These are phyloP conservation scores for Drosophila orosa DNA, from an alignment of 1,140 invertebrate genomes.

Conservation along the genomic window DNA sequence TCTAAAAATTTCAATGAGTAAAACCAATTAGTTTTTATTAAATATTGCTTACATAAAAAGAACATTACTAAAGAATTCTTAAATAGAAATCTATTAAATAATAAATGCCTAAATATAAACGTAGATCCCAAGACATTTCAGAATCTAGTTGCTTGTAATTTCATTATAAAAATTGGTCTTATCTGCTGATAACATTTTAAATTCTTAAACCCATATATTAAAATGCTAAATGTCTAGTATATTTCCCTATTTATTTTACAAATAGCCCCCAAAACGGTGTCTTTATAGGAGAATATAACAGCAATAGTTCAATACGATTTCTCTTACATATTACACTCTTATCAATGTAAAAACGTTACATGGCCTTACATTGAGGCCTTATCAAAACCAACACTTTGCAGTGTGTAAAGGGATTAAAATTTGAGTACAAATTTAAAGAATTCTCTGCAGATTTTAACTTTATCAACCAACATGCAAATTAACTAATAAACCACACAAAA, in stretches of 20 bases:
- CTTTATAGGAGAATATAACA: neutral
- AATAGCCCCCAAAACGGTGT: neutral
- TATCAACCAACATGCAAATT: neutral
- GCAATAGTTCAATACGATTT: neutral
- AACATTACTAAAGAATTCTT: neutral
- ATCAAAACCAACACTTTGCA: neutral
- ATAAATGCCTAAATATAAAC: no score
- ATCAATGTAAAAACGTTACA: slow-evolving; percentile 1
- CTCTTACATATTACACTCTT: slow-evolving; percentile 17
- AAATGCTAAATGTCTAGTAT: no score
- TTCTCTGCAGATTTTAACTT: neutral
- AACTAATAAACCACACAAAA: neutral
- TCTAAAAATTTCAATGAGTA: neutral
- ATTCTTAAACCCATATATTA: neutral
- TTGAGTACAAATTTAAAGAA: neutral
- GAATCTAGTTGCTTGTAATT: no score
- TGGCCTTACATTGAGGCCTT: neutral
- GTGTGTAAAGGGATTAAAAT: no score
- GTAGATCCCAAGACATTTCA: no score
- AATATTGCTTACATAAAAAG: neutral
- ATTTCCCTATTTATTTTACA: neutral
- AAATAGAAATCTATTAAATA: no score
- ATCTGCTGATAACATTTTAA: no score
- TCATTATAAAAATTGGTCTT: no score
- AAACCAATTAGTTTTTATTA: neutral